Base-by-base conservation (phyloP, 2,797 vertebrate species). In the Myripristis murdjan region DNA sequence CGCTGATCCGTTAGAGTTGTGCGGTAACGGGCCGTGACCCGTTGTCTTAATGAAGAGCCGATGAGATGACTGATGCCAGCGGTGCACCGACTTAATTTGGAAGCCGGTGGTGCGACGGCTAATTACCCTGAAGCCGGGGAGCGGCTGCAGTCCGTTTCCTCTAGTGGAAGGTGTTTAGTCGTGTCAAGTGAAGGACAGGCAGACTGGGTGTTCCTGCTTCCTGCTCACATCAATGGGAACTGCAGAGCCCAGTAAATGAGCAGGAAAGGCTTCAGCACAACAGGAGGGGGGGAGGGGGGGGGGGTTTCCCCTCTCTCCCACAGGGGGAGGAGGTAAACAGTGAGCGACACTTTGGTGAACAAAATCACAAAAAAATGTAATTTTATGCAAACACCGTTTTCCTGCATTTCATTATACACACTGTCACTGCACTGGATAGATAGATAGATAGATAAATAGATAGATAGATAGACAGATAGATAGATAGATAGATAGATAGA, bases 161-260 rank as follows among this genome's bases (percentile, higher is more conserved):
- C 31, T 20, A 22, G 16, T 18, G 28, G 1, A 31, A 5, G 23
- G 12, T 35, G 55, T 58, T 73, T 35, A 12, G 39, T 6, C 11
- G 15, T n/a, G 28, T 33, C 28, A 15, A 59, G 73, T 52, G 14
- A 65, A 48, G 62, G 35, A 43, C 39, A 20, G 22, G 59, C 35
- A 23, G 26, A 8, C 33, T 66, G 68, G 56, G 67, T 28, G 80
- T 76, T 55, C 39, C 67, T 64, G 47, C 75, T 87, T 85, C 68
- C 81, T 84, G 76, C 47, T 37, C 48, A 37, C 46, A 49, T 37
- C 28, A 52, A 56, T 61, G 71, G 28, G 63, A 75, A 28, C 31
- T 49, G 71, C 37, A 14, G 39, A 61, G 49, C 64, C 71, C 33
- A 58, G 18, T 24, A 49, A 70, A 44, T 10, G 33, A 35, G 39